phyloP scores from a whole-genome alignment of 2,797 vertebrate species.

The Sus cebifrons region DNA sequence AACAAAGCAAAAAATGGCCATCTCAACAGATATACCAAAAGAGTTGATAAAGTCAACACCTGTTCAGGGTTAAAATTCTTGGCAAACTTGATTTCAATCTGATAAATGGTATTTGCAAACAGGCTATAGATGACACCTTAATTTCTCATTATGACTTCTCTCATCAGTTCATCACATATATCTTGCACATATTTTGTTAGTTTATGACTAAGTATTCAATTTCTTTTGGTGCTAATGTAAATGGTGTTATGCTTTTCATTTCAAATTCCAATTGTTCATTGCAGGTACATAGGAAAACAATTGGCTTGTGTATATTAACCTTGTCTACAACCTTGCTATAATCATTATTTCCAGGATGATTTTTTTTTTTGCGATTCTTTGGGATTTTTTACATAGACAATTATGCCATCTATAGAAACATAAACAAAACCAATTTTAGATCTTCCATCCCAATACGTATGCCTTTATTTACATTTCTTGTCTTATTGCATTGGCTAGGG shows the following conservation, averaged over 20 bases:
- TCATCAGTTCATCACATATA: not conserved
- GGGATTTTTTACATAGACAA: not conserved
- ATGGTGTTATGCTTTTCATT: not conserved
- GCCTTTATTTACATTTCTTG: not conserved
- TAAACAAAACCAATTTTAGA: not conserved
- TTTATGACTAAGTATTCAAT: not conserved
- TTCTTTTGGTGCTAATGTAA: not conserved
- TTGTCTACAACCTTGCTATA: not conserved
- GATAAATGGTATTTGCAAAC: not conserved
- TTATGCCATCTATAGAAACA: not conserved
- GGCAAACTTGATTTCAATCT: not conserved
- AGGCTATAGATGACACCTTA: not conserved
- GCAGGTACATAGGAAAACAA: not conserved
- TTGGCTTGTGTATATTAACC: not conserved
- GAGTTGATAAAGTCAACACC: not conserved
- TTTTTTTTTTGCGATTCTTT: not conserved
- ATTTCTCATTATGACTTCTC: not conserved
- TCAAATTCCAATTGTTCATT: not conserved
- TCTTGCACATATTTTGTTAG: not conserved
- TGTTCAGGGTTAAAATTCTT: not conserved
- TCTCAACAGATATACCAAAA: not conserved
- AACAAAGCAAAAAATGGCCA: not conserved
- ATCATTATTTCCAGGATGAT: not conserved
- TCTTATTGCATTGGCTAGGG: not conserved
- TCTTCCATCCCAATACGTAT: not conserved